Evolutionary conservation across 1,140 invertebrate species (phyloP).

Genomic region (Frieseomelitta varia): DNA sequence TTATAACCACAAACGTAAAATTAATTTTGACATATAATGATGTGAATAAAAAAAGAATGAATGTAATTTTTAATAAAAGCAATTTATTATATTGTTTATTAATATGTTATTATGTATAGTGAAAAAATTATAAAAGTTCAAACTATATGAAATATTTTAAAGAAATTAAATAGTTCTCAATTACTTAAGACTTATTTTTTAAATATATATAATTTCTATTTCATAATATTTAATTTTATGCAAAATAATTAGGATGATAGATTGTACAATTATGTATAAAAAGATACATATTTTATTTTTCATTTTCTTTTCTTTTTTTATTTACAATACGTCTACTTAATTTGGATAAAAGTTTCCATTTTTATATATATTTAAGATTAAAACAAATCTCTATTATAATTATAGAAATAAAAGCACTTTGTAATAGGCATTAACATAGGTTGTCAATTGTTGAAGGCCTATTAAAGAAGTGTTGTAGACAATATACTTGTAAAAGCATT

Average conservation of each 20-base stretch:
- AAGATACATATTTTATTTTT: conserved; percentile 18
- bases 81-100: conserved; percentile 57
- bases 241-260: conserved; percentile 7
- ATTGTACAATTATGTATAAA: conserved; percentile 11
- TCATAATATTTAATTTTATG: neutral
- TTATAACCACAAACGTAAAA: conserved; percentile 50
- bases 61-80: conserved; percentile 59
- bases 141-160: conserved; percentile 16
- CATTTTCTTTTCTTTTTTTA: neutral
- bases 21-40: conserved; percentile 49
- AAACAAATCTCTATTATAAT: conserved; percentile 40
- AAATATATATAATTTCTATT: conserved; percentile 34
- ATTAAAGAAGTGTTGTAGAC: conserved; percentile 59
- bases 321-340: neutral
- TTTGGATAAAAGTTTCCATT: conserved; percentile 15
- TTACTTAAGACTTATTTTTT: conserved; percentile 45
- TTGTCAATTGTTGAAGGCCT: conserved; percentile 66
- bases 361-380: conserved; percentile 30
- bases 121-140: conserved; percentile 18
- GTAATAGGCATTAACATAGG: conserved; percentile 40
- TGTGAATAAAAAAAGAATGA: conserved; percentile 40
- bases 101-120: conserved; percentile 39
- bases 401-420: conserved; percentile 41
- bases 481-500: conserved; percentile 58
- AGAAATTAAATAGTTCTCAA: conserved; percentile 24